Evolutionary conservation across 2,113 vertebrate species (phyloP).

Genomic region (Rutilus rutilus): DNA sequence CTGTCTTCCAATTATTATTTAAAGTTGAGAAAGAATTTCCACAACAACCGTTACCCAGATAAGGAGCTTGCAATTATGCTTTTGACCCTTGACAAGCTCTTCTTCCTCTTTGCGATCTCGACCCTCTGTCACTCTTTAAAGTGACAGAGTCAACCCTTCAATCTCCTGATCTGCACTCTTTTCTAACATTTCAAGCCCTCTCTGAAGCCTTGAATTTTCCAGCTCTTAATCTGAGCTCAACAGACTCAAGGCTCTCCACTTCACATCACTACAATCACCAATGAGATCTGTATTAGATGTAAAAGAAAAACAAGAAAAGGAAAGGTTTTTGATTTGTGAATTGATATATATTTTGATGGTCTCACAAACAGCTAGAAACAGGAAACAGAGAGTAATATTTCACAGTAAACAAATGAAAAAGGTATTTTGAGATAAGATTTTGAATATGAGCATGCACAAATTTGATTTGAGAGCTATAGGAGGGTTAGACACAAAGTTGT

Average conservation of each 20-base stretch:
- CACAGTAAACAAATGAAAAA: not conserved
- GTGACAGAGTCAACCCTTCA: not conserved
- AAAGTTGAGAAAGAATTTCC: too few relatives aligned
- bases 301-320: not conserved
- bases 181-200: not conserved
- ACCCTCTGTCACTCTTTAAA: conserved; percentile 17
- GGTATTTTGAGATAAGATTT: not conserved
- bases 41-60: not conserved
- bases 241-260: conserved; percentile 14
- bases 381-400: not conserved
- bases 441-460: not conserved
- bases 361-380: not conserved
- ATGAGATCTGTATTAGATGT: not conserved
- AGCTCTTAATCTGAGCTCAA: conserved; percentile 7
- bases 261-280: conserved; percentile 11
- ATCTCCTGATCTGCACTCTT: not conserved
- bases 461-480: not conserved
- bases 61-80: conserved; percentile 16
- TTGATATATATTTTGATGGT: not conserved
- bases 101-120: not conserved
- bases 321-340: not conserved
- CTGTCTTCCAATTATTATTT: too few relatives aligned
- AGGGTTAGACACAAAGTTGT: not conserved
- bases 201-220: conserved; percentile 7
- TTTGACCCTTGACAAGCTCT: conserved; percentile 12